Base-by-base conservation (phyloP, 1,140 invertebrate genomes). In the Metopolophium dirhodum region DNA sequence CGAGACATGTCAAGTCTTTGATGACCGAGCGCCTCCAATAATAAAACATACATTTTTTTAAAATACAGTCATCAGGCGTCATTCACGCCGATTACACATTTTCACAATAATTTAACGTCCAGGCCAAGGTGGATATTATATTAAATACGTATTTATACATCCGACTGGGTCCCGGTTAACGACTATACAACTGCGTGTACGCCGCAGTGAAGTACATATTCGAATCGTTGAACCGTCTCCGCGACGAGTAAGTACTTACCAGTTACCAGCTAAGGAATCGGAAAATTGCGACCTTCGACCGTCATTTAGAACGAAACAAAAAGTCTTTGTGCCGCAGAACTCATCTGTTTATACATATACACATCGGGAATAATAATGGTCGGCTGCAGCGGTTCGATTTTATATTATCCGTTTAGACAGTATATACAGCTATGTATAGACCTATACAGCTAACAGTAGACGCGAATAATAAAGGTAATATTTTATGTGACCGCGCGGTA, bases 291-390 rank as follows among this genome's bases (percentile, higher is more conserved):
- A 37, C 77, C 77, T 83, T 83, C 77, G 77, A 83, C 77, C 77
- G 77, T 37, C n/a, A 83, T 37, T 83, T 83, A 83, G 22, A 83
- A 83, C n/a, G 7, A 83, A 83, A 83, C 35, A 83, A 37, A 82
- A 83, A 83, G n/a, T 83, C 77, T 83, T 83, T 83, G 77, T 83
- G 77, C 77, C 77, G 77, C 77, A 83, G 35, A 83, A 83, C 22
- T 30, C n/a, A n/a, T 77, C 61, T 77, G 30, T 77, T n/a, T 77
- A 20, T 68, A 68, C 22, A 68, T n/a, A n/a, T n/a, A 68, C 30
- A 77, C 61, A 77, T 18, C 14, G 61, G 18, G 61, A 77, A 77
- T 77, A 77, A 77, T 77, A 77, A 77, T 77, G 61, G 61, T n/a
- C 61, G 61, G 61, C 61, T 77, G 61, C 30, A n/a, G 61, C 30